These are phyloP conservation scores for Ianthella basta DNA, from an alignment of 37 sponge, comb jelly and placozoan genomes.

Conservation along the genomic window DNA sequence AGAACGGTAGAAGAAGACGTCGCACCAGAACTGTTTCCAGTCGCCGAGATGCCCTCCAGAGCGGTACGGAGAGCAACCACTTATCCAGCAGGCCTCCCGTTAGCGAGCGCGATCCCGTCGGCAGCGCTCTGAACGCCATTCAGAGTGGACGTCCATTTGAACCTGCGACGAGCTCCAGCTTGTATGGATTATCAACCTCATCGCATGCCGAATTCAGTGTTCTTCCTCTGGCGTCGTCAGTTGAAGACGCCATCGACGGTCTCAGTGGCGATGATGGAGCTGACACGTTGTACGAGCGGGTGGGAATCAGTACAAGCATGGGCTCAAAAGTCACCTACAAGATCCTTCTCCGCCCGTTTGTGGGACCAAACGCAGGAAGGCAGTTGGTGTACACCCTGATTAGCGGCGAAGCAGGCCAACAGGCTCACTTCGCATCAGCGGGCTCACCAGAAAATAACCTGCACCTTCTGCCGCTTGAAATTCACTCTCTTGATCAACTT, in stretches of 20 bases:
- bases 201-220: background rate
- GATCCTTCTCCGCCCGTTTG: constrained; percentile 27
- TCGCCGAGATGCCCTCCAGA: too few relatives aligned
- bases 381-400: constrained; percentile 6
- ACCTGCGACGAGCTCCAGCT: background rate
- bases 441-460: constrained; percentile 8
- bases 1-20: too few relatives aligned
- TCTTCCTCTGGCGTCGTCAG: background rate
- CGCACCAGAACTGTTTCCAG: too few relatives aligned
- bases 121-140: background rate
- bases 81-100: too few relatives aligned
- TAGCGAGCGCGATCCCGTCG: background rate
- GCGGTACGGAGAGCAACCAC: too few relatives aligned
- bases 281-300: background rate
- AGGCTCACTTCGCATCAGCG: background rate
- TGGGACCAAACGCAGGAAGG: constrained; percentile 36
- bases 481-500: constrained; percentile 32
- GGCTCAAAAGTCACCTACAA: background rate
- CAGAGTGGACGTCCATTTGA: background rate
- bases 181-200: background rate
- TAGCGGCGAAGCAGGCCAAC: background rate
- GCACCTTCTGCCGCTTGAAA: background rate
- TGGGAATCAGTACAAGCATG: background rate
- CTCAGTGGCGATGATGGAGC: too few relatives aligned
- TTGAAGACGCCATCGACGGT: too few relatives aligned